Evolutionary conservation across 2,797 vertebrate species (phyloP).

Genomic region (Propithecus deckenii): DNA sequence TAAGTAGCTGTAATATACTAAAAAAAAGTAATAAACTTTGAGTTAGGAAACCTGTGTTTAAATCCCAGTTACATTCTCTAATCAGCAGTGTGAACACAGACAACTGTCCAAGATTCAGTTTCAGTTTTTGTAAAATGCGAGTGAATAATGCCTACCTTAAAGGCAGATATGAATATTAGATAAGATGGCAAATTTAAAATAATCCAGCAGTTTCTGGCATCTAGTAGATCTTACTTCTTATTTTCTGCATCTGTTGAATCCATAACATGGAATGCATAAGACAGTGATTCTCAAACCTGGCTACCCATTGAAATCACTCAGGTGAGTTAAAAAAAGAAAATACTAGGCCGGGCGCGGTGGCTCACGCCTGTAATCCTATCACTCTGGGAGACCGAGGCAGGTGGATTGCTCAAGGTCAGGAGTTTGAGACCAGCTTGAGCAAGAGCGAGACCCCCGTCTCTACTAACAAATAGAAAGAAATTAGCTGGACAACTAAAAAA

Average conservation of each 20-base stretch:
- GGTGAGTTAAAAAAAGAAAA: not conserved
- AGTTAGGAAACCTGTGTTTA: conserved; percentile 24
- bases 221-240: not conserved
- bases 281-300: not conserved
- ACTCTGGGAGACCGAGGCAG: no score
- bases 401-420: no score
- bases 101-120: not conserved
- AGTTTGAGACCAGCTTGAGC: no score
- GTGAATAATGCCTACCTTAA: not conserved
- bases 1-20: not conserved
- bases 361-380: no score
- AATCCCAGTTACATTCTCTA: not conserved
- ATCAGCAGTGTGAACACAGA: not conserved
- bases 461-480: no score
- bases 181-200: not conserved
- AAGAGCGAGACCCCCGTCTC: no score
- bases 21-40: not conserved
- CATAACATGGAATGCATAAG: not conserved
- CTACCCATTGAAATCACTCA: not conserved
- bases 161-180: not conserved
- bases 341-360: no score
- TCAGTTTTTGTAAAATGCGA: conserved; percentile 24
- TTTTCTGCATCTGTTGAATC: conserved; percentile 1
- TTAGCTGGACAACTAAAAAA: no score
- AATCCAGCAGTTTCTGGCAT: not conserved